Conservation (phyloP, 2,888 invertebrate species). For the Chaetogeoica ovagalla region DNA sequence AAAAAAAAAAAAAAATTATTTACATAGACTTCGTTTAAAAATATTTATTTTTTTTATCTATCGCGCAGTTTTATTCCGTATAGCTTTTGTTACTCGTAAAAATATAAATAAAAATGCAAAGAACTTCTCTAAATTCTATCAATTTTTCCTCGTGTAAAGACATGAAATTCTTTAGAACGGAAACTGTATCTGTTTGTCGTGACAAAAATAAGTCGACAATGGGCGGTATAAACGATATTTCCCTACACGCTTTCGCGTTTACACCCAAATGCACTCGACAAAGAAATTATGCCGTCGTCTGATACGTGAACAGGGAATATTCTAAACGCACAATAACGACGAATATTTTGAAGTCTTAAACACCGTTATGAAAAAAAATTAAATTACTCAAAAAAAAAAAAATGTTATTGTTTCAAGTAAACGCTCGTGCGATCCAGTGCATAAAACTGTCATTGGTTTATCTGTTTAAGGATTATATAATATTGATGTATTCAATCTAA, state of each 20-base stretch:
- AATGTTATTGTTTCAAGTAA: too few species aligned
- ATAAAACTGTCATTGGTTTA: too few species aligned
- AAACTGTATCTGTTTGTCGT: constrained; percentile 13
- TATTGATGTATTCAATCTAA: too few species aligned
- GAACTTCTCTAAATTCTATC: background rate
- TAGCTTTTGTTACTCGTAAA: too few species aligned
- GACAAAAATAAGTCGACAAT: constrained; percentile 35
- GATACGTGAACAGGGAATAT: background rate
- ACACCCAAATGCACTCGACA: background rate
- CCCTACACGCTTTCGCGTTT: background rate
- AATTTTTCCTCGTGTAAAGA: background rate
- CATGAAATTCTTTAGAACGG: constrained; percentile 17
- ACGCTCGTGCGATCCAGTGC: too few species aligned
- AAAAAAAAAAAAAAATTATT: too few species aligned
- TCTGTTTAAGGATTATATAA: too few species aligned
- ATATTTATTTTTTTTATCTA: too few species aligned
- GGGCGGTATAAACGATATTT: constrained; percentile 16
- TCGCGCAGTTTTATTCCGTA: too few species aligned
- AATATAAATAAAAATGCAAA: constrained; percentile 1
- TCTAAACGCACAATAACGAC: background rate
- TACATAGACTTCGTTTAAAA: too few species aligned
- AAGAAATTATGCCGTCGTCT: background rate
- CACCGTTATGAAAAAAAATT: background rate
- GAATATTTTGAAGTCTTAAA: background rate
- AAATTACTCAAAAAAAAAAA: background rate